A percentile compares a stretch with the other conserved stretches of the same genome.
Conservation (phyloP, 2,888 invertebrate genomes). For the Papilio elwesi region DNA sequence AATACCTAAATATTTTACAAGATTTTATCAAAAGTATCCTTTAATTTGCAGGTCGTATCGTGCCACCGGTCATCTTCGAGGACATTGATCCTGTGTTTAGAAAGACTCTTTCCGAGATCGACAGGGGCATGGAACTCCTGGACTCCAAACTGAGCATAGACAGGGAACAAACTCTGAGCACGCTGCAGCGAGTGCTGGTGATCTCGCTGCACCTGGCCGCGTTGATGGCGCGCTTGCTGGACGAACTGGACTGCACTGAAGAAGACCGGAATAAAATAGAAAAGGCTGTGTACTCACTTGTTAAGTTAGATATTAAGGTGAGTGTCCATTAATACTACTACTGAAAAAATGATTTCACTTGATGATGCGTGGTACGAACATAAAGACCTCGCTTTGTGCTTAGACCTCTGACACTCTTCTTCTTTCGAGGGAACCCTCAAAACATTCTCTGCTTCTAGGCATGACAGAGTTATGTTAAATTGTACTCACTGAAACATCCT, state of each 20-base stretch:
- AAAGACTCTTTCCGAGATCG: constrained; percentile 91
- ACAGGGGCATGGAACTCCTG: constrained; percentile 85
- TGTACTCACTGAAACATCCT: too few relatives aligned
- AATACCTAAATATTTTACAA: too few relatives aligned
- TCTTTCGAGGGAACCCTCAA: too few relatives aligned
- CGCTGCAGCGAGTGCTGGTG: constrained; percentile 92
- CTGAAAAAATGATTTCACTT: too few relatives aligned
- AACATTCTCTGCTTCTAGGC: too few relatives aligned
- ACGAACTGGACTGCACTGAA: constrained; percentile 80
- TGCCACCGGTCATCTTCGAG: constrained; percentile 91
- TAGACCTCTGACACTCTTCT: too few relatives aligned
- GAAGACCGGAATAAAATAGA: constrained; percentile 85
- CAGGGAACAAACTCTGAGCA: constrained; percentile 87
- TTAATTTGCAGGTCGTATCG: constrained; percentile 83
- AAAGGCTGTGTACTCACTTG: constrained; percentile 89
- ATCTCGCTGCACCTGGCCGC: constrained; percentile 94
- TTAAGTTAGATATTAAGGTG: constrained; percentile 88
- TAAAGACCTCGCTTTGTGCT: too few relatives aligned
- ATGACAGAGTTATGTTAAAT: too few relatives aligned
- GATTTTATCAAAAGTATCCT: too few relatives aligned
- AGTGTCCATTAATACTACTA: constrained; percentile 37
- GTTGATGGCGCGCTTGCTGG: constrained; percentile 87
- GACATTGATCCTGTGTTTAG: constrained; percentile 93
- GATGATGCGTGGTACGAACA: too few relatives aligned
- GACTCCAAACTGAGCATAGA: constrained; percentile 86